Base-by-base conservation (phyloP, 2,797 vertebrate genomes). In the Crypturellus tataupa region DNA sequence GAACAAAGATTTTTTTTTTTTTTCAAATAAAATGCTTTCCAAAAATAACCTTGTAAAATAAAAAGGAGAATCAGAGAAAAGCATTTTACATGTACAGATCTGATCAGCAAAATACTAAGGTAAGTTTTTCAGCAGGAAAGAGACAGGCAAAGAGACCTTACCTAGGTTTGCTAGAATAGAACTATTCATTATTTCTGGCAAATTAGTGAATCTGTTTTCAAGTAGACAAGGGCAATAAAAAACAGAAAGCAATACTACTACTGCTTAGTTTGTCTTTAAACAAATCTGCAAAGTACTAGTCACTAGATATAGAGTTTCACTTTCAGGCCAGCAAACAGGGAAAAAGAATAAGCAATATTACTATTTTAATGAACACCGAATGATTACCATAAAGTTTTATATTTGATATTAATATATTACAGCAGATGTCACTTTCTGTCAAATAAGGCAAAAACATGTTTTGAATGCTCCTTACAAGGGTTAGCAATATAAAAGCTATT, bases 401-500 rank as follows among this genome's bases (percentile, higher is more conserved):
- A 89, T 79, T 60, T 46, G 63, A 70, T 77, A 47, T 86, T 86
- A 85, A 92, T 85, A 92, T 25, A 15, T 59, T 76, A 76, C 44
- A 91, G 62, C 60, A 90, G 68, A 91, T 55, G 39, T 37, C 90
- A 47, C 85, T 83, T 76, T 80, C 51, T 11, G 37, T 73, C 87
- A 67, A 39, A 86, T 63, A 80, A 78, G 7, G 17, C 2, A 4
- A 9, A 10, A 13, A 33, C 13, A 35, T 27, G n/a, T 37, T 93
- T 59, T 60, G 42, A 90, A 86, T 56, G 39, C 3, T 7, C n/a
- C 35, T 72, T 72, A 9, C 87, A 84, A 87, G 60, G 64, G 90
- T 88, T 62, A 94, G 49, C 46, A 94, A 87, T 25, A 70, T 40
- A 79, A 77, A 87, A 87, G 40, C 78, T 87, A 71, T 64, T 94